Evolutionary conservation across 2,888 invertebrate genomes (phyloP), one percentile per base, ranked within the genome.

Genomic region (Octonoba sinensis): DNA sequence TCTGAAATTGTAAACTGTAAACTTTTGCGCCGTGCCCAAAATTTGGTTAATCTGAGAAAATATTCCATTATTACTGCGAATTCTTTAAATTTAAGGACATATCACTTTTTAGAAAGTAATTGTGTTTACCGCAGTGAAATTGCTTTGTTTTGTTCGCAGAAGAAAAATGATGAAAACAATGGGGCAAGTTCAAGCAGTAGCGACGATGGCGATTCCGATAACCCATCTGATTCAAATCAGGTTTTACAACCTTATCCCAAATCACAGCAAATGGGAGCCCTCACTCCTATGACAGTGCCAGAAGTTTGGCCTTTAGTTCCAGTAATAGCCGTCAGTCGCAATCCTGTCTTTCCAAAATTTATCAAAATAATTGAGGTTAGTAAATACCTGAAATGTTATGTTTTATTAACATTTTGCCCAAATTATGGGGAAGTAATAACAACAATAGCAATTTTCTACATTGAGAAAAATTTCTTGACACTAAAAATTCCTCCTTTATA

Each of bases 231-330:
- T 46, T 12, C 15, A 13, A 20, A 46, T 24, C 75, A 72, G 15
- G 46, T 71, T 51, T 1, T 66, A 36, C 72, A 51, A 51, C 16
- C 51, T 1, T 67, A 69, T 62, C 59, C 72, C 1, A 67, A 44
- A 22, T 36, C 73, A n/a, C 78, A 69, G 66, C 65, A 73, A 15
- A 77, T 74, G 64, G 85, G 82, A 22, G 83, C 79, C 11, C 77
- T 96, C 84, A 95, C 96, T 65, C 96, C 96, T 0, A 94, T 97
- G 64, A 94, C 95, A 18, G 95, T 99, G 44, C 99, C 99, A 0
- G 98, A 98, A 88, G 93, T 95, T 13, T 98, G 97, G 94, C 99
- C 99, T 0, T 94, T 95, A 88, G 93, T 99, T 22, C 99, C 99
- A 3, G 93, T 99, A 12, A 93, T 99, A 85, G 96, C 98, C 0